phyloP scores from a whole-genome alignment of 1,140 invertebrate genomes.

The Elymnias hypermnestra region DNA sequence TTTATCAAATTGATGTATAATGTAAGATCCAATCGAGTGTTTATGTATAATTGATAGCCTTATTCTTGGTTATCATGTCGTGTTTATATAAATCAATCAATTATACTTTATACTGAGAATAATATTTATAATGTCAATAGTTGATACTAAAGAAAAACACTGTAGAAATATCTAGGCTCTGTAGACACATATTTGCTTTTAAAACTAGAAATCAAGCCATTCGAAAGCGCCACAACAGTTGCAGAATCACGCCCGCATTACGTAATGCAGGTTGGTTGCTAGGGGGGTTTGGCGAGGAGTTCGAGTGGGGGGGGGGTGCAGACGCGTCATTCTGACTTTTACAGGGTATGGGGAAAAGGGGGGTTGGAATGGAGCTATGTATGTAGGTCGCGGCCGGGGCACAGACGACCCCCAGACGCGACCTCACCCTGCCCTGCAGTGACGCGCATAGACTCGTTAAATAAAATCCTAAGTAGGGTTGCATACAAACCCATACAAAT shows the following conservation, averaged over 20 bases:
- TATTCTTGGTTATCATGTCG: no score
- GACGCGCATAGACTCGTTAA: constrained; percentile 10
- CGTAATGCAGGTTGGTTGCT: constrained; percentile 40
- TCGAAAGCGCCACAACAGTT: constrained; percentile 6
- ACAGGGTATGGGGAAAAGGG: constrained; percentile 12
- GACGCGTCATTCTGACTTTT: constrained; percentile 29
- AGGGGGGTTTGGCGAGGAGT: constrained; percentile 1
- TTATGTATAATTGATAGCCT: no score
- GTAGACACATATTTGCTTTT: background rate
- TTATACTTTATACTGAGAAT: no score
- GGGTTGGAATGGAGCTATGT: background rate
- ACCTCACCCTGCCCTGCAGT: constrained; percentile 29
- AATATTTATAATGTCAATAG: no score
- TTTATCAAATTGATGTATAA: no score
- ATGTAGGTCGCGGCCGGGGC: constrained; percentile 59
- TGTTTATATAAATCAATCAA: no score
- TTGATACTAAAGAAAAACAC: no score
- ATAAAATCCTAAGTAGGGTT: constrained; percentile 1
- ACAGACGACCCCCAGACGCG: constrained; percentile 65
- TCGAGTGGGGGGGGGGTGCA: constrained; percentile 21
- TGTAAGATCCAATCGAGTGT: no score
- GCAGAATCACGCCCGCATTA: constrained; percentile 27
- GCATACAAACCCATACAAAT: no score
- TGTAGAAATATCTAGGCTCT: no score
- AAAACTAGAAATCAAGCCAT: constrained; percentile 6